These are phyloP conservation scores for Nanorana parkeri DNA, from an alignment of 2,113 vertebrate species.

Conservation along the genomic window DNA sequence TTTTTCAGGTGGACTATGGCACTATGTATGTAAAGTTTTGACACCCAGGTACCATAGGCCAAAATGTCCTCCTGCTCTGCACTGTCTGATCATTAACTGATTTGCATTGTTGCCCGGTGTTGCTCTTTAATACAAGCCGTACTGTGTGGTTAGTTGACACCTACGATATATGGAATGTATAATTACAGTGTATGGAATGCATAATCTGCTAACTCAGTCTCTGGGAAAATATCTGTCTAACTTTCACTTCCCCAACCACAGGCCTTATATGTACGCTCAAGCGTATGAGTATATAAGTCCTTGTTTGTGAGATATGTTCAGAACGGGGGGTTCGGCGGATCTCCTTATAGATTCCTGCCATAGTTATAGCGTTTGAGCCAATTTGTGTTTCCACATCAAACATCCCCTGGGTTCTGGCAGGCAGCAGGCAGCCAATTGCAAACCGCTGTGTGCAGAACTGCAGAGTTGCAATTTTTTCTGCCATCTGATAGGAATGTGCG, in stretches of 20 bases:
- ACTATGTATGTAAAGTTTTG: too few relatives aligned
- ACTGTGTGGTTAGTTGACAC: too few relatives aligned
- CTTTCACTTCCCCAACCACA: not conserved
- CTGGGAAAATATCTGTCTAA: not conserved
- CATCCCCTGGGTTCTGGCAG: slow-evolving; percentile 1
- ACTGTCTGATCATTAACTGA: too few relatives aligned
- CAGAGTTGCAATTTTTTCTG: slow-evolving; percentile 35
- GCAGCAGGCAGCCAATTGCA: slow-evolving; percentile 29
- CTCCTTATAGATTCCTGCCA: not conserved
- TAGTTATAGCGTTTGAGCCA: not conserved
- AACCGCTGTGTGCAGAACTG: slow-evolving; percentile 45
- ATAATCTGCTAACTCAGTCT: too few relatives aligned
- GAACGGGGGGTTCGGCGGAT: not conserved
- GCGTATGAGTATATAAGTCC: too few relatives aligned
- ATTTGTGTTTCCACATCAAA: slow-evolving; percentile 27
- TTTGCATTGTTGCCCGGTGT: too few relatives aligned
- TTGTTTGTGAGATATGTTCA: not conserved
- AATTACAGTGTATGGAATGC: too few relatives aligned
- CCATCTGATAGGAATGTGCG: slow-evolving; percentile 50
- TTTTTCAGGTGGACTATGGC: too few relatives aligned
- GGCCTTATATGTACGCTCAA: not conserved
- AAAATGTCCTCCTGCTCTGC: too few relatives aligned
- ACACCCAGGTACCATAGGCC: too few relatives aligned
- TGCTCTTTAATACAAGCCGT: too few relatives aligned
- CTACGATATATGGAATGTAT: too few relatives aligned